Evolutionary conservation across 1,140 invertebrate genomes (phyloP), one percentile per base, ranked within the genome.

Genomic region (Heliothis virescens): DNA sequence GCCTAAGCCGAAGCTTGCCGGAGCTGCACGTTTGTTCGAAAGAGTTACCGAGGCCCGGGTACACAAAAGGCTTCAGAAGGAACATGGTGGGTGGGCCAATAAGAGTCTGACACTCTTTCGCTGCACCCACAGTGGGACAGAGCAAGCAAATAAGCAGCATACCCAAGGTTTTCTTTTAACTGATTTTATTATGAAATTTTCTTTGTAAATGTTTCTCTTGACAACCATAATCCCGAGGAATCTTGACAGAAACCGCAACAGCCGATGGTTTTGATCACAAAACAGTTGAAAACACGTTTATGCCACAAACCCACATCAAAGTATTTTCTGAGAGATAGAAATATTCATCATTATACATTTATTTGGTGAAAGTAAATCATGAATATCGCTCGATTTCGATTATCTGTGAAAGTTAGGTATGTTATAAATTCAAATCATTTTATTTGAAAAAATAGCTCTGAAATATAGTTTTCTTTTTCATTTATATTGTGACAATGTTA

Each of bases 351-450:
- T n/a, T n/a, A n/a, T n/a, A n/a, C n/a, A 77, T 41, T 57, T 53
- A 34, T 77, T 67, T 57, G 55, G 73, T 76, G 73, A 76, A 76
- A 76, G 73, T 63, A 47, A 26, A 29, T 50, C 41, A 76, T 63
- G 48, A 53, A 69, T 69, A 53, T 69, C n/a, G 48, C 47, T 52
- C 12, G 65, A 69, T 52, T 50, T 18, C 21, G 63, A 13, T 26
- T 16, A 67, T 50, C 18, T 50, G 47, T 50, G 47, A 67, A 67
- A 67, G 41, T 67, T n/a, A n/a, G n/a, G n/a, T 67, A 15, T 34
- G 5, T 16, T 55, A n/a, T 13, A 21, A 34, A 62, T 26, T 60
- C 5, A 29, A n/a, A n/a, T 52, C 50, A 52, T 13, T 4, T 10
- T 52, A 52, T 52, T 52, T 52, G 12, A 52, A n/a, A 34, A 34